Conservation (phyloP, 2,888 invertebrate species). For the Cerastis rubricosa region DNA sequence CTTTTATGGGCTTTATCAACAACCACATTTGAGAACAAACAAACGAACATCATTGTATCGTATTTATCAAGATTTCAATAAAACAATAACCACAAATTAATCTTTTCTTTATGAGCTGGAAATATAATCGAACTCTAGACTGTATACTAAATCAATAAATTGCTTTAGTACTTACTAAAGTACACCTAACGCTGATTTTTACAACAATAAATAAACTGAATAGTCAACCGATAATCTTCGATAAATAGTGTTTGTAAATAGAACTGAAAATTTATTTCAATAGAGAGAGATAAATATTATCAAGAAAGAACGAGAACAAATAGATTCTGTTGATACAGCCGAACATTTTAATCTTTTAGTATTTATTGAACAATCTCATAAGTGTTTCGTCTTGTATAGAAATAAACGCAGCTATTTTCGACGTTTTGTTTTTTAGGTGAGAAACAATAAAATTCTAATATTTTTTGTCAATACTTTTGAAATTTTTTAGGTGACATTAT, state of each 20-base stretch:
- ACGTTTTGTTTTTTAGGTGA: slow-evolving; percentile 19
- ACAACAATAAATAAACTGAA: slow-evolving; percentile 15
- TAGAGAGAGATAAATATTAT: slow-evolving; percentile 47
- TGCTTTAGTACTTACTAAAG: background rate
- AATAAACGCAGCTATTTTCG: background rate
- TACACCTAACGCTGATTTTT: background rate
- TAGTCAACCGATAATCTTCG: slow-evolving; percentile 34
- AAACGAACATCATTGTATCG: background rate
- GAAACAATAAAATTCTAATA: background rate
- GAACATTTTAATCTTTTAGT: slow-evolving; percentile 19
- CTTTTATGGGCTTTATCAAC: slow-evolving; percentile 69
- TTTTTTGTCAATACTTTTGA: background rate
- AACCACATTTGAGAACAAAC: slow-evolving; percentile 4
- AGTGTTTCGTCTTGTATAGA: slow-evolving; percentile 22
- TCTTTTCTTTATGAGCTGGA: slow-evolving; percentile 12
- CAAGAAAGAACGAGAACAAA: slow-evolving; percentile 34
- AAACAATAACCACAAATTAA: background rate
- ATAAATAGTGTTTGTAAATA: slow-evolving; percentile 38
- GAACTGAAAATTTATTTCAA: slow-evolving; percentile 30
- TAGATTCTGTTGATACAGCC: slow-evolving; percentile 11
- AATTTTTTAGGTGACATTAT: background rate
- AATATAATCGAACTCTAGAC: background rate
- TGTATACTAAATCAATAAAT: slow-evolving; percentile 19
- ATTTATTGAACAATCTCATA: slow-evolving; percentile 34
- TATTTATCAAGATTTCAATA: slow-evolving; percentile 6